Conservation (phyloP, 2,113 vertebrate species). For the Lophius piscatorius region DNA sequence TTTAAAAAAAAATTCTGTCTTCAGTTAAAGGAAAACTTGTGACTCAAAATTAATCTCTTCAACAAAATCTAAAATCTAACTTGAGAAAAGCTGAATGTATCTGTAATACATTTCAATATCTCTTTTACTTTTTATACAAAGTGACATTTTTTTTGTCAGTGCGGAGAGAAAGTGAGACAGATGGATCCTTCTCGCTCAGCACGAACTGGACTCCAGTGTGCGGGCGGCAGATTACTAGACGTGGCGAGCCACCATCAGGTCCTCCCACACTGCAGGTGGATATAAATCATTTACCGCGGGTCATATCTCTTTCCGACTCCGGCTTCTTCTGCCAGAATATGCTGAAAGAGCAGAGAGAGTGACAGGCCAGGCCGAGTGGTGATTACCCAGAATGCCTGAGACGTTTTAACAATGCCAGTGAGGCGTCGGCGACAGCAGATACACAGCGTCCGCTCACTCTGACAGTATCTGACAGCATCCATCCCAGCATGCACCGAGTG, state of each 20-base stretch:
- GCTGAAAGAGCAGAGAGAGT: slow-evolving; percentile 33
- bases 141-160: too few species aligned
- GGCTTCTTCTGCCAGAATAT: neutral
- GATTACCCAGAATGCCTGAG: slow-evolving; percentile 5
- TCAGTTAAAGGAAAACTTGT: too few species aligned
- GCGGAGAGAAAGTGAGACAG: too few species aligned
- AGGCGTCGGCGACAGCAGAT: slow-evolving; percentile 11
- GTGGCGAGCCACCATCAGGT: neutral
- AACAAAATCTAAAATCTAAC: too few species aligned
- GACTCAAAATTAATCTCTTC: too few species aligned
- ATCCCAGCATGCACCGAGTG: slow-evolving; percentile 8
- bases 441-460: neutral
- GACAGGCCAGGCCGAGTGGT: slow-evolving; percentile 30
- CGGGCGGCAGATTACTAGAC: too few species aligned
- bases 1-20: too few species aligned
- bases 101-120: too few species aligned
- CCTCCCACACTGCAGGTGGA: slow-evolving; percentile 46
- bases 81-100: too few species aligned
- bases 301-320: slow-evolving; percentile 26
- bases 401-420: slow-evolving; percentile 14
- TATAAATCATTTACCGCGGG: slow-evolving; percentile 41
- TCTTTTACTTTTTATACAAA: too few species aligned
- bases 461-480: slow-evolving; percentile 11
- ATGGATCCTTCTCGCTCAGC: too few species aligned
- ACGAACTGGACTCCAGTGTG: too few species aligned